Conservation (phyloP, 64 coral and sea anemone genomes). For the Acropora yongei region DNA sequence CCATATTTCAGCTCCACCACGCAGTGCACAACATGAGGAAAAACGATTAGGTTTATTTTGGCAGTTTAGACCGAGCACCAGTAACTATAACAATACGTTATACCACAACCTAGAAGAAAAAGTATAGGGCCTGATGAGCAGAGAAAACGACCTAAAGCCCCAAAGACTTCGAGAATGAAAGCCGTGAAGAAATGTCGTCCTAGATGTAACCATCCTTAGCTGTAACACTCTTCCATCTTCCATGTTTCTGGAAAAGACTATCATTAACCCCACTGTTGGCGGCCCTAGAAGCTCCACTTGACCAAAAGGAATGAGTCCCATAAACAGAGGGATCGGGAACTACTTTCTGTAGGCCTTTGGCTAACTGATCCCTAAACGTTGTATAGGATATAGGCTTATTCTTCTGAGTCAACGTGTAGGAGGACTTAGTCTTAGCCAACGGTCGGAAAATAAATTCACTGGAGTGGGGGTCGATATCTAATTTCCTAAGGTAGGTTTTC, state of each 20-base stretch:
- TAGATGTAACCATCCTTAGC: conserved; percentile 29
- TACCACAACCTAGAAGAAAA: neutral
- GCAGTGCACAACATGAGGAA: no score
- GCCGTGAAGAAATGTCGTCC: neutral
- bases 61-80: no score
- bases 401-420: conserved; percentile 36
- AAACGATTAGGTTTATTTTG: no score
- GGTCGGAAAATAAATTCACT: conserved; percentile 39
- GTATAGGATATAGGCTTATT: conserved; percentile 10
- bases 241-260: conserved; percentile 27
- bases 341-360: conserved; percentile 8
- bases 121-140: conserved; percentile 12
- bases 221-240: conserved; percentile 29
- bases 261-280: conserved; percentile 9
- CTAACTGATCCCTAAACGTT: conserved; percentile 24
- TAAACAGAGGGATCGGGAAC: neutral
- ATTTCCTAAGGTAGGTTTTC: conserved; percentile 27
- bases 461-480: conserved; percentile 54
- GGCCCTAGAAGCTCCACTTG: conserved; percentile 19
- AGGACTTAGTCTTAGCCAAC: neutral
- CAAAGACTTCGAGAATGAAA: conserved; percentile 2
- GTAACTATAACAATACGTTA: no score
- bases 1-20: no score
- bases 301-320: conserved; percentile 32
- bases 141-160: neutral